Evolutionary conservation across 2,797 vertebrate species (phyloP), one percentile per base, ranked within the genome.

Genomic region (Podargus strigoides): DNA sequence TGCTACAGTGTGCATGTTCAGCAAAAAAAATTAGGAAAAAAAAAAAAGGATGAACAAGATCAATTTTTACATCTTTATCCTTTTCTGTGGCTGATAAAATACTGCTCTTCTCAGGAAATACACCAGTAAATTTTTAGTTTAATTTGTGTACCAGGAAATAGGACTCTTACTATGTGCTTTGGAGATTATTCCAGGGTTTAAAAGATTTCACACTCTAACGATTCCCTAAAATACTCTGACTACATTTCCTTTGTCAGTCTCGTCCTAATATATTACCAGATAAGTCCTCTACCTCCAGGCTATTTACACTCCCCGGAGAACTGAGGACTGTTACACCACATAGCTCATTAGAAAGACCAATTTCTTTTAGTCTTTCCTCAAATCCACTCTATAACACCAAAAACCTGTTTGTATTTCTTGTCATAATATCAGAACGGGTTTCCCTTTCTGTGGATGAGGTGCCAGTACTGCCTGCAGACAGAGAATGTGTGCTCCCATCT

Each of bases 121-220:
- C 4, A 56, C n/a, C 28, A 84, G 18, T 55, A 73, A 59, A 78
- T 49, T 83, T 77, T 92, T 82, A 41, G 30, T 78, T 82, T 69
- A 76, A 84, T 75, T 39, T 49, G 21, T 72, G 22, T 67, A 86
- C 52, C 53, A 84, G 69, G n/a, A 89, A 95, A 66, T 20, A 62
- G 47, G 62, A 82, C 50, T 87, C 47, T 41, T 32, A 67, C 30
- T 3, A 69, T 26, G 85, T 53, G 53, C n/a, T 81, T 46, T 21
- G 47, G 69, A 86, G 79, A 92, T 95, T 93, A 93, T 88, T 89
- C 26, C 50, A 75, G 30, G 36, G 69, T 21, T 96, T 95, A 93
- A 88, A 77, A 91, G 92, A 95, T 92, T 93, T 95, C 76, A 89
- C 66, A 52, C 87, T 50, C 85, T 69, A 79, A 42, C 34, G 63